phyloP scores from a whole-genome alignment of 2,797 vertebrate genomes.

The Gila robusta region DNA sequence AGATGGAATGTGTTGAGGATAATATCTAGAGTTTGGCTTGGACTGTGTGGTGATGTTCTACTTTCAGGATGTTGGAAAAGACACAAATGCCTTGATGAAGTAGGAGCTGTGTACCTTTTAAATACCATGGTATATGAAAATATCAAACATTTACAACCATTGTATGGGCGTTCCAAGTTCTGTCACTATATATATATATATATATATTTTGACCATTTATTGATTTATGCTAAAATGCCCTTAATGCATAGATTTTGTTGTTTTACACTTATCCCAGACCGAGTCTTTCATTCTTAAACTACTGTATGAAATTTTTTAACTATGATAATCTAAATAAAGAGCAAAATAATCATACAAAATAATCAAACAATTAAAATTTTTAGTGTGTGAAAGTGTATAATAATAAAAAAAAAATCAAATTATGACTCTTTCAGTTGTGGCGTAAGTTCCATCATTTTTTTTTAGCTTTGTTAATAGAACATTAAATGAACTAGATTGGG shows the following conservation, averaged over 20 bases:
- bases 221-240: background rate
- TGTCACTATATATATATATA: background rate
- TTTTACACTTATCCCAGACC: background rate
- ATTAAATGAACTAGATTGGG: no score
- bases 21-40: conserved; percentile 9
- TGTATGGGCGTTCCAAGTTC: background rate
- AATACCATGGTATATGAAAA: conserved; percentile 1
- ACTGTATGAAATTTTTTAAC: background rate
- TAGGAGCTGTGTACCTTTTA: background rate
- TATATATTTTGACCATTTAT: background rate
- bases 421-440: no score
- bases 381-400: no score
- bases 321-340: background rate
- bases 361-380: background rate
- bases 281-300: background rate
- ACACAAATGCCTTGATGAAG: background rate
- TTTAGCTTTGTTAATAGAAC: background rate
- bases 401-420: background rate
- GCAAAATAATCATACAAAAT: background rate
- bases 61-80: conserved; percentile 14
- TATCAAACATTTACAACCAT: background rate
- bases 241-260: background rate
- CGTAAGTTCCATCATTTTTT: no score
- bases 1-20: conserved; percentile 46
- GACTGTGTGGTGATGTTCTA: background rate